Evolutionary conservation across 92 coral and sea anemone genomes (phyloP), one percentile per base, ranked within the genome.

Genomic region (Phenganax subtilis): DNA sequence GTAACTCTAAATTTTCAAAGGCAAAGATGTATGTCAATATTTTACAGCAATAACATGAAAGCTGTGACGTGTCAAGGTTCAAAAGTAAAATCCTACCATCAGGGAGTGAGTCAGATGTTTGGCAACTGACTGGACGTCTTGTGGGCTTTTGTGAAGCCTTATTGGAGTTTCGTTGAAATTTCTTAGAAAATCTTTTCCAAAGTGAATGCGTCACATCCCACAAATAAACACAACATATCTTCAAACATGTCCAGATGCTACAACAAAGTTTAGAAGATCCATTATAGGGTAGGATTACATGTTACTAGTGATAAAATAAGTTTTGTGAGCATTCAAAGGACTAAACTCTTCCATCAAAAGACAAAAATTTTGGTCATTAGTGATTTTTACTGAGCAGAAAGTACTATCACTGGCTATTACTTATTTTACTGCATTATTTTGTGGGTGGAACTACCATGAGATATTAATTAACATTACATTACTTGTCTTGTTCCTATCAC

Each of bases 31-130:
- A 37, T 1, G 2, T 37, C 5, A 37, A 37, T 37, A 5, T 37
- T 37, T 37, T 5, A 37, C 47, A 37, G 47, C 47, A 37, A 37
- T 37, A 37, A 5, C 47, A 37, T 1, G 47, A 37, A 37, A 37
- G 5, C 47, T 37, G 47, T 37, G 47, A 37, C 3, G 5, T 37
- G 47, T 37, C 47, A 37, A 37, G 47, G 47, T 37, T 37, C 47
- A 37, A 5, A 37, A 37, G 0, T 37, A 37, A 37, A 37, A 37
- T 37, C 47, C 47, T 25, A 80, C 60, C 71, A 37, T 74, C 80
- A 75, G 31, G 74, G 54, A 83, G 28, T 44, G 86, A 12, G 25
- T 51, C 57, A 74, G 86, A 52, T 60, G 73, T 57, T 77, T 74
- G 28, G 74, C 57, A 51, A 74, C 51, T 30, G 73, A 15, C 73